phyloP scores from a whole-genome alignment of 2,888 invertebrate species.

The Yponomeuta malinellus region DNA sequence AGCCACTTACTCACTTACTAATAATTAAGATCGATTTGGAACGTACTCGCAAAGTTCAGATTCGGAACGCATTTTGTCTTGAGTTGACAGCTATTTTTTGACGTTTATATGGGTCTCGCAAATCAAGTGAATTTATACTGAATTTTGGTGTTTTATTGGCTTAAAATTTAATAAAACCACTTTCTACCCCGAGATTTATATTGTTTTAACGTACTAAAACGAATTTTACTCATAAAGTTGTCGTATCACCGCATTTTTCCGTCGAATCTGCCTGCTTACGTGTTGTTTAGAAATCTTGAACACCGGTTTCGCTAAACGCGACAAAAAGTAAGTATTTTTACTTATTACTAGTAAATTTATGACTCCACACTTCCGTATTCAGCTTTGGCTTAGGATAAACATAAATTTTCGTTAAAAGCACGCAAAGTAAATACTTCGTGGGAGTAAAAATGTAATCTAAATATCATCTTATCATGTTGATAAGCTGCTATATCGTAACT shows the following conservation, averaged over 20 bases:
- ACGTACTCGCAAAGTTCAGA: neutral
- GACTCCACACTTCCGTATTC: neutral
- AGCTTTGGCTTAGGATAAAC: neutral
- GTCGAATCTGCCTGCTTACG: neutral
- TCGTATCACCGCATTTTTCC: neutral
- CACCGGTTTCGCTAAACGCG: neutral
- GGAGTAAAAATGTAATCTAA: neutral
- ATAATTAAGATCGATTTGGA: neutral
- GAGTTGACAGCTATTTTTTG: neutral
- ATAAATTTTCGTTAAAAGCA: neutral
- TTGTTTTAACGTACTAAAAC: neutral
- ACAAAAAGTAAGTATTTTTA: constrained; percentile 2
- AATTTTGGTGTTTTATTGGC: neutral
- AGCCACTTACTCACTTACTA: no score
- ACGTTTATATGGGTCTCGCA: neutral
- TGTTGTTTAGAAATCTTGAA: neutral
- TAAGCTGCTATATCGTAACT: neutral
- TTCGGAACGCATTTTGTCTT: neutral
- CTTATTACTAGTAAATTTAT: neutral
- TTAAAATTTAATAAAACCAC: neutral
- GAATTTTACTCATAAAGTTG: neutral
- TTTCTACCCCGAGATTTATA: neutral
- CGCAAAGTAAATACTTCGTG: neutral
- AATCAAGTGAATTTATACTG: neutral
- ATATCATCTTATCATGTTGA: neutral